Conservation (phyloP, 2,888 invertebrate genomes). For the Heliconius hortense region DNA sequence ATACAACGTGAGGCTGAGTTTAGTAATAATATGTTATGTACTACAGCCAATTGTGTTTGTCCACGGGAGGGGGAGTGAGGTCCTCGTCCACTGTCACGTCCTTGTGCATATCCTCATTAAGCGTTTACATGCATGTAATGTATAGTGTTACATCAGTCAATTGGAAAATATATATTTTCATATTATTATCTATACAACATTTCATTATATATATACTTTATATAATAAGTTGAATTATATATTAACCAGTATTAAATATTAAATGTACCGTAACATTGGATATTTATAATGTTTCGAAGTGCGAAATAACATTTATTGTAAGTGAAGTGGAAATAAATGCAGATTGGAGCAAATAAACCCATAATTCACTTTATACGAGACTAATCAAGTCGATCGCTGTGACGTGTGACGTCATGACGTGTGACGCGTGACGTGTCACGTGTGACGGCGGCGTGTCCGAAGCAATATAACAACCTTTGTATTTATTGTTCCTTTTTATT, state of each 20-base stretch:
- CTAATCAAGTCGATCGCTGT: conserved; percentile 8
- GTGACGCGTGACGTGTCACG: background rate
- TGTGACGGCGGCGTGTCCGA: background rate
- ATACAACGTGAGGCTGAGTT: no score
- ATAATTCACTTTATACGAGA: conserved; percentile 7
- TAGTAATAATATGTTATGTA: no score
- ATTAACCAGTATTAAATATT: background rate
- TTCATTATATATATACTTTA: no score
- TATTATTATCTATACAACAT: no score
- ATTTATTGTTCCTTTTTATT: background rate
- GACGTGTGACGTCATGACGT: background rate
- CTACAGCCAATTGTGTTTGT: no score
- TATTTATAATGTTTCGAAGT: background rate
- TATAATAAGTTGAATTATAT: background rate
- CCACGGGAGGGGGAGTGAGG: no score
- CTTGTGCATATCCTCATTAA: no score
- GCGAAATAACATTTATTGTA: background rate
- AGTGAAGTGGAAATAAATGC: background rate
- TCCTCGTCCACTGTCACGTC: no score
- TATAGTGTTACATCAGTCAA: no score
- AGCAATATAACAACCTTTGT: background rate
- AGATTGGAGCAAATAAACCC: conserved; percentile 10
- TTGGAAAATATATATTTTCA: no score
- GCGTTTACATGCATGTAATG: no score
- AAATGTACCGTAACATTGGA: background rate